These are phyloP conservation scores for Timema cristinae DNA, from an alignment of 2,888 invertebrate genomes.

Conservation along the genomic window DNA sequence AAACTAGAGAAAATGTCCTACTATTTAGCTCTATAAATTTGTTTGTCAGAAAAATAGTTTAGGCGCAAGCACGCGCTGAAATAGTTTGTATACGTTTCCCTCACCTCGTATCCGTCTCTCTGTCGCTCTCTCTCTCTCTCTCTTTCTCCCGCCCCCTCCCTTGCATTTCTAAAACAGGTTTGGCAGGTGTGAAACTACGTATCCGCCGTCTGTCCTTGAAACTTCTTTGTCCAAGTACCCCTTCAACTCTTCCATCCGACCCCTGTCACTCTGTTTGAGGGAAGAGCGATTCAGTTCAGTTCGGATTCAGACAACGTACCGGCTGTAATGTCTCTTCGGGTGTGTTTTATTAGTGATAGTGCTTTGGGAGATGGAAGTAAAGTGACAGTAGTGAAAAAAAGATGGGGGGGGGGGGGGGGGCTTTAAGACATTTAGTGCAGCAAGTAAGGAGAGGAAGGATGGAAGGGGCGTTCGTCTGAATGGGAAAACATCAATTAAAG, in stretches of 20 bases:
- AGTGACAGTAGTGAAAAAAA: not conserved
- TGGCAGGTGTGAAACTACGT: no score
- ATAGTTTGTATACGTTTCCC: no score
- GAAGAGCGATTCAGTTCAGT: not conserved
- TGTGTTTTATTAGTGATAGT: slow-evolving; percentile 7
- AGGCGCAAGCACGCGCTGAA: no score
- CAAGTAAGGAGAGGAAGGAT: not conserved
- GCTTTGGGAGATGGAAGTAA: not conserved
- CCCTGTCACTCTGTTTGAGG: not conserved
- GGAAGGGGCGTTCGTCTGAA: not conserved
- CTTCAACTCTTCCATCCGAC: not conserved
- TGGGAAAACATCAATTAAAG: not conserved
- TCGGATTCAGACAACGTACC: not conserved
- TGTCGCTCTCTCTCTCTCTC: no score
- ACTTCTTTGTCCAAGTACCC: not conserved
- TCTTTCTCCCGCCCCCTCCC: no score
- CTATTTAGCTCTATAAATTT: no score
- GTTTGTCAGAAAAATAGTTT: no score
- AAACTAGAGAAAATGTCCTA: no score
- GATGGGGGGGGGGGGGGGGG: no score
- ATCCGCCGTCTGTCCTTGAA: no score
- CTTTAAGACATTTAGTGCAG: not conserved
- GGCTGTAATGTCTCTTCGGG: not conserved
- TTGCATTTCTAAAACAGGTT: no score
- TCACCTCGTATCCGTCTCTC: no score